Percentiles rank a stretch among this genome's conserved stretches.
phyloP scores from a whole-genome alignment of 2,797 vertebrate genomes.

The Danio jaintianensis region DNA sequence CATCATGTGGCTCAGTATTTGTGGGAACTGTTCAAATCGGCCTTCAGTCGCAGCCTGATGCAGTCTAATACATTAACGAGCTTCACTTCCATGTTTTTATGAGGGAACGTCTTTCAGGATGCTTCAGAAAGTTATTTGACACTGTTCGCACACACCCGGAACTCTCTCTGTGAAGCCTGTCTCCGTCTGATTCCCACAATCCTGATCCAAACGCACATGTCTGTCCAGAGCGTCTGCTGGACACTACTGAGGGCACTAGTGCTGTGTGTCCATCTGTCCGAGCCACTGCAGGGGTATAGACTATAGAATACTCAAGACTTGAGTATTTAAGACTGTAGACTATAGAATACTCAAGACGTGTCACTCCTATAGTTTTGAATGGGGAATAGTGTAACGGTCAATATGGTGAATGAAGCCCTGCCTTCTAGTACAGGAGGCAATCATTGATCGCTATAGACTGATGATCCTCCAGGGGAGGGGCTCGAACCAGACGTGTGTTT shows the following conservation, averaged over 20 bases:
- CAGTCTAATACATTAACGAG: not conserved
- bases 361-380: no score
- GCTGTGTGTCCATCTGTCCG: no score
- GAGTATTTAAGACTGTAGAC: no score
- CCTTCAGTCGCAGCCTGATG: not conserved
- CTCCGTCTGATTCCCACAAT: constrained; percentile 20
- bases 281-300: no score
- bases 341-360: no score
- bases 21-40: not conserved
- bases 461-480: no score
- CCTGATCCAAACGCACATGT: not conserved
- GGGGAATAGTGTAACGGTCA: no score
- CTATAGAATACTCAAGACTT: no score
- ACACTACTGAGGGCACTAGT: not conserved
- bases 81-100: constrained; percentile 1
- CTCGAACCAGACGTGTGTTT: no score
- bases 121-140: constrained; percentile 28
- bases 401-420: no score
- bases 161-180: constrained; percentile 15
- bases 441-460: no score
- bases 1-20: not conserved
- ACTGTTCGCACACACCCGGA: constrained; percentile 21
- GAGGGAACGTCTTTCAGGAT: not conserved
- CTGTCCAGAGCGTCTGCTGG: not conserved
- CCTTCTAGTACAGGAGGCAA: no score